Conservation (phyloP, 2,113 vertebrate species). For the Bucco capensis region DNA sequence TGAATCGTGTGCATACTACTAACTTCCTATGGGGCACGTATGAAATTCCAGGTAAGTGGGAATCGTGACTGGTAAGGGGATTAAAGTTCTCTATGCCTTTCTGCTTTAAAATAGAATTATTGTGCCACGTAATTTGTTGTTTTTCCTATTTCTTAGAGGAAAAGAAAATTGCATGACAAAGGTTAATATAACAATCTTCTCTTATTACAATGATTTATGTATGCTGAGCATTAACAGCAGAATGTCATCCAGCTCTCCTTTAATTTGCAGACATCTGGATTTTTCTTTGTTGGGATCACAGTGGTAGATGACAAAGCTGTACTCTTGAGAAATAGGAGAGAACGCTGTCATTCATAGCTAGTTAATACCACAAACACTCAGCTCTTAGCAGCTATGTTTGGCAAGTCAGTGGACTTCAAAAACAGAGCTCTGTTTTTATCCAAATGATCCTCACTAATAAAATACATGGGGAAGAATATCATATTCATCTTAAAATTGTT, state of each 20-base stretch:
- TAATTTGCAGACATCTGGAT: slow-evolving; percentile 74
- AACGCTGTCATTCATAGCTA: slow-evolving; percentile 64
- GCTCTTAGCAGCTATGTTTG: slow-evolving; percentile 43
- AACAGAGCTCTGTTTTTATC: slow-evolving; percentile 63
- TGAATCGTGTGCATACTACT: background rate
- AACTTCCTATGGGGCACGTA: background rate
- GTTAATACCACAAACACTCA: slow-evolving; percentile 20
- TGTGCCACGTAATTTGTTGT: slow-evolving; percentile 60
- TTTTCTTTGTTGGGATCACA: slow-evolving; percentile 67
- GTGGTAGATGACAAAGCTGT: slow-evolving; percentile 70
- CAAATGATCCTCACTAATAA: slow-evolving; percentile 62
- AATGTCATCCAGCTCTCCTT: slow-evolving; percentile 75
- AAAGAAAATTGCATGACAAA: slow-evolving; percentile 68
- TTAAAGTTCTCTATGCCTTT: slow-evolving; percentile 36
- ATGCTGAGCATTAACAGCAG: slow-evolving; percentile 73
- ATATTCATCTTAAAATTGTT: slow-evolving; percentile 48
- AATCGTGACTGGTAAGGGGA: background rate
- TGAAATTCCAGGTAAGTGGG: background rate
- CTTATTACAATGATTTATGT: slow-evolving; percentile 83
- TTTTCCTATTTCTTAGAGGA: slow-evolving; percentile 67
- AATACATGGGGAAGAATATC: slow-evolving; percentile 59
- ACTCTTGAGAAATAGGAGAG: slow-evolving; percentile 59
- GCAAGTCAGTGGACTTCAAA: slow-evolving; percentile 63
- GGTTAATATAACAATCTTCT: slow-evolving; percentile 78
- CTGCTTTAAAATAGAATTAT: slow-evolving; percentile 52